These are phyloP conservation scores for Rhopalosiphum padi DNA, from an alignment of 1,140 invertebrate species.

Conservation along the genomic window DNA sequence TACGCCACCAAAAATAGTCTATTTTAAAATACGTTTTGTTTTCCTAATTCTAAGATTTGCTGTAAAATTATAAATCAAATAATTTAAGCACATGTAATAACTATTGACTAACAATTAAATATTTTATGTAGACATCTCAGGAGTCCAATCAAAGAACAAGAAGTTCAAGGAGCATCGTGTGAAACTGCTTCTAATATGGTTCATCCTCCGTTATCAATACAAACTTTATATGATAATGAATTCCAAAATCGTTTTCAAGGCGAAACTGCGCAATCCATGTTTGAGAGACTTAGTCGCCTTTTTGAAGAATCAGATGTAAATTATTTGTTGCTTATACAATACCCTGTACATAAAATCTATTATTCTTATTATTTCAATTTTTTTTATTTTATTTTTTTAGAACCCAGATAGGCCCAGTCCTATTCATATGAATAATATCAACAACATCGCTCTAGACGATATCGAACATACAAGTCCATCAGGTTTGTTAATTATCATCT, in stretches of 20 bases:
- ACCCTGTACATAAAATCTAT: not conserved
- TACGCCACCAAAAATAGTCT: not conserved
- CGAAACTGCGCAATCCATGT: constrained; percentile 43
- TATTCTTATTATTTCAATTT: not conserved
- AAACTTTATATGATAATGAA: constrained; percentile 44
- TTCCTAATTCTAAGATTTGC: not conserved
- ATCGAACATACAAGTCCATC: not conserved
- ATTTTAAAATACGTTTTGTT: not conserved
- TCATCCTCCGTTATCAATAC: not conserved
- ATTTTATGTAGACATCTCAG: not conserved
- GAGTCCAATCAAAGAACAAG: not conserved
- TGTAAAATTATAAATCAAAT: not conserved
- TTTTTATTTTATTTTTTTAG: not conserved
- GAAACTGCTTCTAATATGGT: constrained; percentile 26
- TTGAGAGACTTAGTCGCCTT: constrained; percentile 48
- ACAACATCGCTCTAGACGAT: not conserved
- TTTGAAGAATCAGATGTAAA: constrained; percentile 48
- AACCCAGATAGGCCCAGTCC: not conserved
- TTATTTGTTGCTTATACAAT: not conserved
- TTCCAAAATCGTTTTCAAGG: constrained; percentile 45
- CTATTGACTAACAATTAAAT: not conserved
- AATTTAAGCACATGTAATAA: too few species aligned
- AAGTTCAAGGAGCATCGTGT: not conserved
- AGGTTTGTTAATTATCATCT: not conserved
- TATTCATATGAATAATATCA: not conserved